Conservation (phyloP, 1,140 invertebrate genomes). For the Cydia strobilella region DNA sequence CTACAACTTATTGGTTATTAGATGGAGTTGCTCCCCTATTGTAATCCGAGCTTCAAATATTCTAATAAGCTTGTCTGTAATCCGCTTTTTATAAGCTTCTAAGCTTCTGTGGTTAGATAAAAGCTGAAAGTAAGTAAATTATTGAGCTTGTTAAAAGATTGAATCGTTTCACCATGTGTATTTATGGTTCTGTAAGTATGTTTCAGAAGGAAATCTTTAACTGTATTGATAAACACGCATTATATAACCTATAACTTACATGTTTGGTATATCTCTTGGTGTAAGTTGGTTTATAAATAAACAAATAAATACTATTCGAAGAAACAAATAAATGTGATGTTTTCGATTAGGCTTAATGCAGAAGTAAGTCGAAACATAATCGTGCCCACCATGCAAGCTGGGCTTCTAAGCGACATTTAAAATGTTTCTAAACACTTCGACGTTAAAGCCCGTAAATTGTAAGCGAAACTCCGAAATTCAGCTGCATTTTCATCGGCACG, state of each 20-base stretch:
- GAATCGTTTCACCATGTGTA: background rate
- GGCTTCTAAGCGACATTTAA: background rate
- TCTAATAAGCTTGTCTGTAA: conserved; percentile 1
- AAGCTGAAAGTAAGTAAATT: background rate
- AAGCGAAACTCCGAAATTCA: conserved; percentile 4
- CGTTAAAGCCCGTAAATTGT: background rate
- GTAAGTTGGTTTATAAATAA: no score
- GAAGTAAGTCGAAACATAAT: background rate
- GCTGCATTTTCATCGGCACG: conserved; percentile 15
- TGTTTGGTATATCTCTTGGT: no score
- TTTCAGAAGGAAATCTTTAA: background rate
- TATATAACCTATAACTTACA: no score
- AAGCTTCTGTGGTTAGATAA: conserved; percentile 14
- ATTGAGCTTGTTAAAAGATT: background rate
- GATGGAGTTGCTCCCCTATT: background rate
- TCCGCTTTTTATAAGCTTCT: conserved; percentile 12
- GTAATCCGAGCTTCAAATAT: conserved; percentile 10
- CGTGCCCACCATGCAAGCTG: background rate
- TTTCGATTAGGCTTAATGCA: background rate
- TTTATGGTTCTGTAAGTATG: background rate
- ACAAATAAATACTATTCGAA: no score
- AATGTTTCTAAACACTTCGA: conserved; percentile 9
- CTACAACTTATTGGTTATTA: conserved; percentile 13
- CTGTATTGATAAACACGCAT: no score
- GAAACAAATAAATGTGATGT: background rate